Evolutionary conservation across 2,797 vertebrate species (phyloP).

Genomic region (Ctenopoma multispine): DNA sequence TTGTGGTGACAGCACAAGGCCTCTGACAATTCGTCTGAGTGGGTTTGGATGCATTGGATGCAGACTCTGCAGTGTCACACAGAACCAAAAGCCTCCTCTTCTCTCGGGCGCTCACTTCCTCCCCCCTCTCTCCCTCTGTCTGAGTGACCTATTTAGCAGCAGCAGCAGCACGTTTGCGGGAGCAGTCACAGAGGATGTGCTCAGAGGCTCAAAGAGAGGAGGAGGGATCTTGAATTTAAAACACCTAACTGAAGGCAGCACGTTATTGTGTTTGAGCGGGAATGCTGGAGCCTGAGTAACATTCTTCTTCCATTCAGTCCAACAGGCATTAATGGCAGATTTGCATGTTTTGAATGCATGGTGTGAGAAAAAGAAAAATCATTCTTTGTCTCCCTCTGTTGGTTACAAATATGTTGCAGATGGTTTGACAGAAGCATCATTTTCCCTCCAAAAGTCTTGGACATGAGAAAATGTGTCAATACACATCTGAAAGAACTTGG

Average conservation of each 20-base stretch:
- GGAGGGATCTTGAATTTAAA: slow-evolving; percentile 60
- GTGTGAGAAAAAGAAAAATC: not conserved
- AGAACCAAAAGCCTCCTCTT: slow-evolving; percentile 53
- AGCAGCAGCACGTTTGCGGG: slow-evolving; percentile 34
- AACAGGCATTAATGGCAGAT: slow-evolving; percentile 33
- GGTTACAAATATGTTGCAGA: slow-evolving; percentile 19
- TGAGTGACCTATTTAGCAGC: slow-evolving; percentile 83
- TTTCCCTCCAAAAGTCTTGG: slow-evolving; percentile 33
- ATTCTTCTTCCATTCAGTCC: slow-evolving; percentile 45
- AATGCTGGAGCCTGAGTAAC: slow-evolving; percentile 30
- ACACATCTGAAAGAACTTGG: too few species aligned
- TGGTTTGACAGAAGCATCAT: not conserved
- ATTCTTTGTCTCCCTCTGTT: slow-evolving; percentile 70
- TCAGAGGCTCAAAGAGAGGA: slow-evolving; percentile 39
- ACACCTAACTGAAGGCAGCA: slow-evolving; percentile 19
- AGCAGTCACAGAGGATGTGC: slow-evolving; percentile 58
- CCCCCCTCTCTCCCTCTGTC: slow-evolving; percentile 61
- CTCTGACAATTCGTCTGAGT: slow-evolving; percentile 21
- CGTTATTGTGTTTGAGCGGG: slow-evolving; percentile 34
- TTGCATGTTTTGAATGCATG: slow-evolving; percentile 18
- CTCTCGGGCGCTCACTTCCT: too few species aligned
- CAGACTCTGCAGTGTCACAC: slow-evolving; percentile 61
- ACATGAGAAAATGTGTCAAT: not conserved
- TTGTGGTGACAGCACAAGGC: not conserved
- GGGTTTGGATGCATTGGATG: slow-evolving; percentile 40